phyloP scores from a whole-genome alignment of 2,888 invertebrate species.

The Drosophila acutilabella region DNA sequence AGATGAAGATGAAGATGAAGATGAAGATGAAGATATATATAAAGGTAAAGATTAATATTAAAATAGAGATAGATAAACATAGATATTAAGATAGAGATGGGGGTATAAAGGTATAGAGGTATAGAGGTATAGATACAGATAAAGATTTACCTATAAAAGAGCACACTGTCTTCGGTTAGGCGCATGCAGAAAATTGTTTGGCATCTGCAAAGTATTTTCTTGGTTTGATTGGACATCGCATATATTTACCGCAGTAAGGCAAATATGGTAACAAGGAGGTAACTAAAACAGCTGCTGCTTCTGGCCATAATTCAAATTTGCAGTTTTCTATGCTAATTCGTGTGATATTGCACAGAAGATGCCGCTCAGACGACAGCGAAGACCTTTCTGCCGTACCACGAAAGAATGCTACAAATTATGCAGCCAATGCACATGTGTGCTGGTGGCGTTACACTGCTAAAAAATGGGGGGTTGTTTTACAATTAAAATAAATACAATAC shows the following conservation, averaged over 20 bases:
- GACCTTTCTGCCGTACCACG: slow-evolving; percentile 42
- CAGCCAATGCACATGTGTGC: slow-evolving; percentile 31
- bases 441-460: background rate
- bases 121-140: background rate
- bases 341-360: slow-evolving; percentile 69
- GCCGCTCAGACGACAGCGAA: slow-evolving; percentile 40
- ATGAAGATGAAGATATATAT: too few relatives aligned
- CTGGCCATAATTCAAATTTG: slow-evolving; percentile 83
- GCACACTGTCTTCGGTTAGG: too few relatives aligned
- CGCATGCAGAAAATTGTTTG: background rate
- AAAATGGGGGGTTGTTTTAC: background rate
- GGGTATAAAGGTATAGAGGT: too few relatives aligned
- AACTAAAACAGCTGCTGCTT: slow-evolving; percentile 41
- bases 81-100: too few relatives aligned
- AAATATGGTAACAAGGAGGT: slow-evolving; percentile 7
- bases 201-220: slow-evolving; percentile 8
- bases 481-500: too few relatives aligned
- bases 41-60: too few relatives aligned
- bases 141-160: background rate
- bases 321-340: slow-evolving; percentile 84
- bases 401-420: slow-evolving; percentile 63
- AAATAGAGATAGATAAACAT: too few relatives aligned
- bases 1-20: too few relatives aligned
- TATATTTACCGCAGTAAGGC: slow-evolving; percentile 36
- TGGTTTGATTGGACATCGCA: slow-evolving; percentile 48